A percentile compares a stretch with the other conserved stretches of the same genome.
Evolutionary conservation across 2,888 invertebrate genomes (phyloP).

Genomic region (Hypsopygia costalis): DNA sequence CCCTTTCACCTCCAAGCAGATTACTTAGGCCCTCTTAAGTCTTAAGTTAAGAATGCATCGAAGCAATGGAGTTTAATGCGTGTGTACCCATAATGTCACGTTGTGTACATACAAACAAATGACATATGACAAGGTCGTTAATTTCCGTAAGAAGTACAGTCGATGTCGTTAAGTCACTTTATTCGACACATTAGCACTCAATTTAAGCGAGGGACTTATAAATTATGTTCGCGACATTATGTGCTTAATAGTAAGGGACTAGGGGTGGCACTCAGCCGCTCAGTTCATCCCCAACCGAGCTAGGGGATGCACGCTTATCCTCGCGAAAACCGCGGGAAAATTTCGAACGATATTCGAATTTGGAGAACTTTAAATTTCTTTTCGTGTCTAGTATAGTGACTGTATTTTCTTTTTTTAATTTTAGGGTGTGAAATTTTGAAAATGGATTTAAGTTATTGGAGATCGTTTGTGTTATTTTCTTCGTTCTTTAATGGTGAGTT

Average conservation of each 20-base stretch:
- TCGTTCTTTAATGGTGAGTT: constrained; percentile 35
- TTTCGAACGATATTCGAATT: constrained; percentile 24
- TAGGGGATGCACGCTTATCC: constrained; percentile 24
- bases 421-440: constrained; percentile 12
- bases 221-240: constrained; percentile 17
- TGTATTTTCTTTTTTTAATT: not conserved
- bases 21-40: too few relatives aligned
- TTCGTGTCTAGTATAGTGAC: not conserved
- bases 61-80: too few relatives aligned
- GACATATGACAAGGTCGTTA: too few relatives aligned
- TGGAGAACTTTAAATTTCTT: too few relatives aligned
- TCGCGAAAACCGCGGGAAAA: constrained; percentile 29
- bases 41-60: too few relatives aligned
- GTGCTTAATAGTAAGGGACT: constrained; percentile 8
- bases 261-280: constrained; percentile 9
- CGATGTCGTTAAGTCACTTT: constrained; percentile 14
- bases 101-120: too few relatives aligned
- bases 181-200: constrained; percentile 18
- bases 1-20: too few relatives aligned
- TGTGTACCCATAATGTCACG: too few relatives aligned
- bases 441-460: constrained; percentile 43
- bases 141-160: too few relatives aligned
- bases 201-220: constrained; percentile 18
- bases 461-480: constrained; percentile 20
- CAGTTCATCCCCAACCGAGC: constrained; percentile 26